phyloP scores from a whole-genome alignment of 2,797 vertebrate genomes.

The Antennarius maculatus region DNA sequence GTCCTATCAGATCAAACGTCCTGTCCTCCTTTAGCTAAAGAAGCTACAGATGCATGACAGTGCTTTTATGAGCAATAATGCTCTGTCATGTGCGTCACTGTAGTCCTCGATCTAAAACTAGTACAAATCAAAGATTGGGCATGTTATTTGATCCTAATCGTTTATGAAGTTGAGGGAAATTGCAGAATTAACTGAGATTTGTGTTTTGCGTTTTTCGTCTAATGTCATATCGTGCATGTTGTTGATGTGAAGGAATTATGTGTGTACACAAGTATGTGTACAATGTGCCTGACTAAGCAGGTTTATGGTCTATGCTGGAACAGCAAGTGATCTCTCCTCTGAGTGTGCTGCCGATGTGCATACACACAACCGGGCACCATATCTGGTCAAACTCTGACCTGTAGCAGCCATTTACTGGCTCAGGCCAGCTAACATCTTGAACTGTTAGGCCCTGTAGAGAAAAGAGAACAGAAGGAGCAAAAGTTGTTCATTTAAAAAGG shows the following conservation, averaged over 20 bases:
- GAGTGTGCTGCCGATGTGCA: slow-evolving; percentile 59
- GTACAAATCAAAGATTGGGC: neutral
- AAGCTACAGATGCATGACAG: slow-evolving; percentile 35
- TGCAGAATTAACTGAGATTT: neutral
- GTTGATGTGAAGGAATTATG: slow-evolving; percentile 42
- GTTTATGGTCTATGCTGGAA: slow-evolving; percentile 60
- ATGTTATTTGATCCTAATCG: neutral
- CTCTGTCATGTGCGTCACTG: neutral
- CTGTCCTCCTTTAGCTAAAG: slow-evolving; percentile 38
- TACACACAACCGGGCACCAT: slow-evolving; percentile 70
- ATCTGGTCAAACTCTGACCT: slow-evolving; percentile 91
- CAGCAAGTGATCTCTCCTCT: slow-evolving; percentile 65
- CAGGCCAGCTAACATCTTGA: slow-evolving; percentile 96
- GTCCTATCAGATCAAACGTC: slow-evolving; percentile 39
- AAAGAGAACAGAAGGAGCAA: slow-evolving; percentile 90
- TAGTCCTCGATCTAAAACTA: neutral
- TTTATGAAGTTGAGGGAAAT: neutral
- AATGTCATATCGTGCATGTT: slow-evolving; percentile 34
- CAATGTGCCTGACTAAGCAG: slow-evolving; percentile 55
- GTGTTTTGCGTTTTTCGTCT: neutral
- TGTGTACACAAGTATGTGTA: slow-evolving; percentile 57
- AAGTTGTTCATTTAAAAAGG: slow-evolving; percentile 90
- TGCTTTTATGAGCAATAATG: slow-evolving; percentile 21
- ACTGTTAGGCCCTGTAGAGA: slow-evolving; percentile 93
- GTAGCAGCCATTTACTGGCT: slow-evolving; percentile 90